These are phyloP conservation scores for Sitophilus oryzae DNA, from an alignment of 1,140 invertebrate genomes.

Conservation along the genomic window DNA sequence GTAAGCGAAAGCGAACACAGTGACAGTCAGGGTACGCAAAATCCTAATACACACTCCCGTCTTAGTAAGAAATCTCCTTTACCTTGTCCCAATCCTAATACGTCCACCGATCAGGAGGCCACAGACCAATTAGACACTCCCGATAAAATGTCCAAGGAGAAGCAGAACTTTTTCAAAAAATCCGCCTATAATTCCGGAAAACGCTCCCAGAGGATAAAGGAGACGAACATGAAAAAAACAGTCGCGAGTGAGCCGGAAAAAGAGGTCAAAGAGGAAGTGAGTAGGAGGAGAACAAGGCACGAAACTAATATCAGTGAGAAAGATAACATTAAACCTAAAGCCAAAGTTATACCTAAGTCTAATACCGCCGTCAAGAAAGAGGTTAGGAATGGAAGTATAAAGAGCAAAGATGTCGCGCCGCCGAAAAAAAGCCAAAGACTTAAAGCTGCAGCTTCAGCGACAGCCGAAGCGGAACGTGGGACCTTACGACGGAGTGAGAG, in stretches of 20 bases:
- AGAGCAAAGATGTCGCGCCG: not conserved
- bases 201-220: constrained; percentile 23
- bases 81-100: constrained; percentile 14
- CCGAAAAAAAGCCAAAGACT: constrained; percentile 12
- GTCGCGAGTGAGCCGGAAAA: not conserved
- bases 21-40: constrained; percentile 41
- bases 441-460: constrained; percentile 11
- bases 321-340: too few relatives aligned
- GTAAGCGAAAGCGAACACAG: constrained; percentile 34
- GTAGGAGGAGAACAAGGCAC: constrained; percentile 6
- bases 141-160: constrained; percentile 76
- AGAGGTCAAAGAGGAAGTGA: constrained; percentile 4
- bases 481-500: constrained; percentile 11
- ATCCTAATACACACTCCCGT: constrained; percentile 25
- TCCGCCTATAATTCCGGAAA: constrained; percentile 63
- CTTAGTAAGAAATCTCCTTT: constrained; percentile 19
- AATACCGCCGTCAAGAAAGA: constrained; percentile 4
- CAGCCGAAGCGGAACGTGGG: not conserved
- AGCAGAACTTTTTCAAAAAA: constrained; percentile 77
- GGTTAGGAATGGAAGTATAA: constrained; percentile 4
- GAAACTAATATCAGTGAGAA: not conserved
- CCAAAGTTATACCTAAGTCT: not conserved
- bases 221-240: constrained; percentile 6
- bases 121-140: constrained; percentile 59
- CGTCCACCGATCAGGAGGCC: constrained; percentile 35